phyloP scores from a whole-genome alignment of 2,797 vertebrate species.

The Loriculus beryllinus region DNA sequence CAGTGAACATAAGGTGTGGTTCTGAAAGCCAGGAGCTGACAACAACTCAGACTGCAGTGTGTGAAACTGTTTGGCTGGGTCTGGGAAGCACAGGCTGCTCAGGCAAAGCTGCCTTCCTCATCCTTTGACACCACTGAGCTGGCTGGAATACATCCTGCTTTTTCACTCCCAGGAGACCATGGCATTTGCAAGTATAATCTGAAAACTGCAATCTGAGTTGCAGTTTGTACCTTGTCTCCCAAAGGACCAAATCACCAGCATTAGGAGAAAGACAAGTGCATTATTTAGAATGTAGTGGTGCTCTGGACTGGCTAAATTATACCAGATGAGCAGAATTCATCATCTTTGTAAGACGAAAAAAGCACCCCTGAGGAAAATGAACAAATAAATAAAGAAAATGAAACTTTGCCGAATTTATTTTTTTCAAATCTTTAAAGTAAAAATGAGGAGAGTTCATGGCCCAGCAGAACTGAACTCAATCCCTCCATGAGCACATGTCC shows the following conservation, averaged over 20 bases:
- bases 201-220: neutral
- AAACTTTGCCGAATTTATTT: neutral
- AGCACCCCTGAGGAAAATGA: neutral
- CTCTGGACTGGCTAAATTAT: neutral
- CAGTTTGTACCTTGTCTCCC: neutral
- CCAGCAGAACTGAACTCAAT: neutral
- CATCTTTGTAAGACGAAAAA: neutral
- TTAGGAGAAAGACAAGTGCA: neutral
- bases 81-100: neutral
- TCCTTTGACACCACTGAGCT: neutral
- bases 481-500: neutral
- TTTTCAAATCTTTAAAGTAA: neutral
- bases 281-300: neutral
- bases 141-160: neutral
- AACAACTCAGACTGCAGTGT: neutral
- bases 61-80: neutral
- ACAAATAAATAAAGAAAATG: neutral
- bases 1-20: neutral
- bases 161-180: neutral
- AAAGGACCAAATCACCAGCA: neutral
- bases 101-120: neutral
- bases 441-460: neutral
- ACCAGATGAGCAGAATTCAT: neutral
- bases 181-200: conserved; percentile 19
- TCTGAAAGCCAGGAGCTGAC: neutral